These are phyloP conservation scores for Cinara cedri DNA, from an alignment of 2,888 invertebrate genomes.

Conservation along the genomic window DNA sequence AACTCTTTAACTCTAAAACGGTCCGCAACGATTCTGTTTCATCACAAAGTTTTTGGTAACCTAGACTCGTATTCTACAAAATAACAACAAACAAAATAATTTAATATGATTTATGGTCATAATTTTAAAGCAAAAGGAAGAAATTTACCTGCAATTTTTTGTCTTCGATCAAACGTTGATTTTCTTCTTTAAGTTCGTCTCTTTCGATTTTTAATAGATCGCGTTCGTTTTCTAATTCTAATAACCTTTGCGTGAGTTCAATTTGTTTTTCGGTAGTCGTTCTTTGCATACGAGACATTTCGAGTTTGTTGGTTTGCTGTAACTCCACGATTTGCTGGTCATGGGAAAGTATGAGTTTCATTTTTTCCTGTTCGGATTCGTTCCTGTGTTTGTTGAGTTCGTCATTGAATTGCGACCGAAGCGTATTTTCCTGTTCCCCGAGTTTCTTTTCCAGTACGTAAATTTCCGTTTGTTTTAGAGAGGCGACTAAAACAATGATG, in stretches of 20 bases:
- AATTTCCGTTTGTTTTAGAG: conserved; percentile 36
- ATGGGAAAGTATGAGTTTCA: conserved; percentile 47
- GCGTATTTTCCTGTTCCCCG: conserved; percentile 54
- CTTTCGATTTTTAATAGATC: conserved; percentile 13
- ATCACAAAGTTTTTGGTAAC: conserved; percentile 66
- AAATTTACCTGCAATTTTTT: conserved; percentile 31
- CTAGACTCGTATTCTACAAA: conserved; percentile 48
- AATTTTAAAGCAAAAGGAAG: not conserved
- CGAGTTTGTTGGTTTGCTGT: conserved; percentile 38
- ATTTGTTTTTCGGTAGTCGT: conserved; percentile 18
- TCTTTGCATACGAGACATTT: conserved; percentile 22
- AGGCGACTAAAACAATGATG: conserved; percentile 55
- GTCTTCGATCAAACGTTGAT: conserved; percentile 26
- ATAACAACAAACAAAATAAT: too few relatives aligned
- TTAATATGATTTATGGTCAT: too few relatives aligned
- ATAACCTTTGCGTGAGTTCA: conserved; percentile 21
- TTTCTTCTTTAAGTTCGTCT: conserved; percentile 50
- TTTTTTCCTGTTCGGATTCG: conserved; percentile 57
- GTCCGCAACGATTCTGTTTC: conserved; percentile 84
- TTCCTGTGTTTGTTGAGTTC: conserved; percentile 58
- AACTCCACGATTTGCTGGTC: conserved; percentile 41
- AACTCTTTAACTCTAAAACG: conserved; percentile 86
- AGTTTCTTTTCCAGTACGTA: conserved; percentile 31
- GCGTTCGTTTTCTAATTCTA: conserved; percentile 47
- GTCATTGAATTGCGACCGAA: conserved; percentile 58